These are phyloP conservation scores for Chironomus striatipennis DNA, from an alignment of 1,140 invertebrate genomes.

Conservation along the genomic window DNA sequence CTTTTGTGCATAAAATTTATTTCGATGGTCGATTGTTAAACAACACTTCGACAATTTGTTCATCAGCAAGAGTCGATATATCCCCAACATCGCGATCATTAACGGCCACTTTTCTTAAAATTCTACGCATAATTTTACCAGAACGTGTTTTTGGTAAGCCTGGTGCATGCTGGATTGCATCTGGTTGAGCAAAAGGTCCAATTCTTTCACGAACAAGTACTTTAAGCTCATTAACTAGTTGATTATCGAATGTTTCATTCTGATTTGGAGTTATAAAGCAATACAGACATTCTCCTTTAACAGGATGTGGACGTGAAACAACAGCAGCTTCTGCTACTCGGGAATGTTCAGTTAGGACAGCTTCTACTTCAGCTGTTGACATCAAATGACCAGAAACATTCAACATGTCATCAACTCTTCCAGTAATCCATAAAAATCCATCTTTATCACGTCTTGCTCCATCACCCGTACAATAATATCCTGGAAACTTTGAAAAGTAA, in stretches of 20 bases:
- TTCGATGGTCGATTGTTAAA: constrained; percentile 57
- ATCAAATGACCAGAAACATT: constrained; percentile 97
- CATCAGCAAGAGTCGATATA: constrained; percentile 84
- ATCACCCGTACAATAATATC: constrained; percentile 96
- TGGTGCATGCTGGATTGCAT: constrained; percentile 86
- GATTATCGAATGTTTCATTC: constrained; percentile 57
- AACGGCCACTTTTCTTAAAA: constrained; percentile 85
- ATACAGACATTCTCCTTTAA: constrained; percentile 95
- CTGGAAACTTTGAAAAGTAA: constrained; percentile 92
- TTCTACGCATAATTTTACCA: constrained; percentile 95
- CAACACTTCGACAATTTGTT: constrained; percentile 68
- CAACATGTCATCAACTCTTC: constrained; percentile 94
- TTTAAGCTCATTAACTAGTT: constrained; percentile 67
- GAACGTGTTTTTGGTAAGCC: constrained; percentile 93
- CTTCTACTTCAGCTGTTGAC: constrained; percentile 93
- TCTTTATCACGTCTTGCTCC: constrained; percentile 85
- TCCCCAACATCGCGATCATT: constrained; percentile 86
- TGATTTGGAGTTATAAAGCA: constrained; percentile 89
- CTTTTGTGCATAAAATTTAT: constrained; percentile 23
- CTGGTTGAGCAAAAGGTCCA: constrained; percentile 92
- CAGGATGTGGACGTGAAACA: constrained; percentile 81
- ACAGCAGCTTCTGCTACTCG: constrained; percentile 89
- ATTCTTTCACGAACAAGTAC: constrained; percentile 82
- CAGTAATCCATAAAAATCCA: constrained; percentile 95
- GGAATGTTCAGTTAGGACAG: constrained; percentile 74